A percentile compares a stretch with the other conserved stretches of the same genome.
Evolutionary conservation across 2,888 invertebrate species (phyloP).

Genomic region (Drosophila dives): DNA sequence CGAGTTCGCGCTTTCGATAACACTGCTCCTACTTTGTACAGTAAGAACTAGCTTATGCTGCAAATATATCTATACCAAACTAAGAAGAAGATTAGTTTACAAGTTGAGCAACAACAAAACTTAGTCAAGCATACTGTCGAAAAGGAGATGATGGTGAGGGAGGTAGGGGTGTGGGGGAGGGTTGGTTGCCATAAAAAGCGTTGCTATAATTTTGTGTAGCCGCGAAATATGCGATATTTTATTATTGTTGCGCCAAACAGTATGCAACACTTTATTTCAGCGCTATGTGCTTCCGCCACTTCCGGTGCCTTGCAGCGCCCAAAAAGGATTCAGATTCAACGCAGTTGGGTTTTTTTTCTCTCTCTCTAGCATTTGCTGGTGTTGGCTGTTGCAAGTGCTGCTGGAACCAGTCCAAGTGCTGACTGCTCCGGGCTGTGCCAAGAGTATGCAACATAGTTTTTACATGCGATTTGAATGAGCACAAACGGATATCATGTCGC

Average conservation of each 20-base stretch:
- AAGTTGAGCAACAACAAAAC: background rate
- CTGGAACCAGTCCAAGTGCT: slow-evolving; percentile 66
- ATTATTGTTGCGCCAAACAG: slow-evolving; percentile 77
- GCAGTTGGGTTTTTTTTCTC: slow-evolving; percentile 18
- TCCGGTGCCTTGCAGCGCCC: slow-evolving; percentile 42
- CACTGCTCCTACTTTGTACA: background rate
- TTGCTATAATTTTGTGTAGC: slow-evolving; percentile 45
- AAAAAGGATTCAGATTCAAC: slow-evolving; percentile 34
- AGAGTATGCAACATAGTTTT: slow-evolving; percentile 58
- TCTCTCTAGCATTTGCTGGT: slow-evolving; percentile 24
- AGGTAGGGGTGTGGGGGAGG: background rate
- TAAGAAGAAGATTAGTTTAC: slow-evolving; percentile 14
- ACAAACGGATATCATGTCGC: slow-evolving; percentile 70
- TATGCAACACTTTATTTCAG: slow-evolving; percentile 78
- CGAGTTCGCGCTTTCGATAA: background rate
- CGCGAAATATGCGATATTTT: slow-evolving; percentile 75
- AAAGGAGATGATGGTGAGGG: background rate
- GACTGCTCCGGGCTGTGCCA: slow-evolving; percentile 60
- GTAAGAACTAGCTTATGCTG: background rate
- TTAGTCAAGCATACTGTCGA: background rate
- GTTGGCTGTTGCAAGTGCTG: slow-evolving; percentile 28
- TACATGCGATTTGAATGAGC: slow-evolving; percentile 78
- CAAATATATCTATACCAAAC: background rate
- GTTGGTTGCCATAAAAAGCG: slow-evolving; percentile 20
- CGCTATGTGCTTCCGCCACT: slow-evolving; percentile 66